Evolutionary conservation across 2,797 vertebrate genomes (phyloP).

Genomic region (Enteromius argenteus): DNA sequence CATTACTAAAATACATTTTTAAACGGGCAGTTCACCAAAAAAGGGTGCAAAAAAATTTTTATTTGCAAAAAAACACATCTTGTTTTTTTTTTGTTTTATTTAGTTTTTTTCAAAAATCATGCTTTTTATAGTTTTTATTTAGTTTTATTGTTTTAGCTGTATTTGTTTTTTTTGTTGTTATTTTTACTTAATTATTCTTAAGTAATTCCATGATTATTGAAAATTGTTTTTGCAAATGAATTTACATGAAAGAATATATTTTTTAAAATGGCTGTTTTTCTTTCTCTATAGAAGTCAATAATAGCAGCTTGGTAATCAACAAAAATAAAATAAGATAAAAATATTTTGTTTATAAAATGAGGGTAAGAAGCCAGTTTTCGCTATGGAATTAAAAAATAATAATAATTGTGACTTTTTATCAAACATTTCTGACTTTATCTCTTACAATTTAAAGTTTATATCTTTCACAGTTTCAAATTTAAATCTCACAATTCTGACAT

Average conservation of each 20-base stretch:
- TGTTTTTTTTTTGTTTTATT: too few relatives aligned
- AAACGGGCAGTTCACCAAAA: background rate
- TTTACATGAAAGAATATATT: background rate
- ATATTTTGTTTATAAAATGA: background rate
- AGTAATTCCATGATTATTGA: background rate
- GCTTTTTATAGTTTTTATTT: too few relatives aligned
- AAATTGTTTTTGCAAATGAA: background rate
- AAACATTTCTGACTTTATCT: background rate
- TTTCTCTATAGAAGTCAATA: background rate
- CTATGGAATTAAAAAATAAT: background rate
- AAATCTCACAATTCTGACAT: too few relatives aligned
- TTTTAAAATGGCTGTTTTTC: too few relatives aligned
- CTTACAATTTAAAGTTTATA: background rate
- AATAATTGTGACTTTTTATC: background rate
- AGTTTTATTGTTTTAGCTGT: too few relatives aligned
- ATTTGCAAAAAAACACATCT: background rate
- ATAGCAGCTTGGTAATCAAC: background rate
- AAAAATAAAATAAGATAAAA: background rate
- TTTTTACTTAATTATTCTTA: too few relatives aligned
- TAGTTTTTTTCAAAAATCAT: too few relatives aligned
- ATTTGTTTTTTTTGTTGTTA: background rate
- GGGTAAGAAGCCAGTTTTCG: background rate
- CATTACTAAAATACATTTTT: background rate
- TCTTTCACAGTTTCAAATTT: too few relatives aligned
- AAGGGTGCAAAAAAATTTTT: background rate